Percentiles rank a stretch among this genome's conserved stretches.
phyloP scores from a whole-genome alignment of 2,113 vertebrate genomes.

The Austrofundulus limnaeus region DNA sequence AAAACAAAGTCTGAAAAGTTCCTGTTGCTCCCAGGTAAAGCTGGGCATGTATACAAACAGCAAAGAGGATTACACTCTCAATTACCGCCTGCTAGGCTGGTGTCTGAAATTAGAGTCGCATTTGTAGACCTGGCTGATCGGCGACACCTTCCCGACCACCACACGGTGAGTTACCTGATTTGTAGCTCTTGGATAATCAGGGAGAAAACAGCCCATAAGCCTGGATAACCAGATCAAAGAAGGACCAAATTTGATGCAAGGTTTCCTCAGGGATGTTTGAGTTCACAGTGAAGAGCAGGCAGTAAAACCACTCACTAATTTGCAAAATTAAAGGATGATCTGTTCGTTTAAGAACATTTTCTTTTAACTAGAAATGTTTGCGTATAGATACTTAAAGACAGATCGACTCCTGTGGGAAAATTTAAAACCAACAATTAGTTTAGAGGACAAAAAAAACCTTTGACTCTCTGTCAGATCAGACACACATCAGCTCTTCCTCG shows the following conservation, averaged over 20 bases:
- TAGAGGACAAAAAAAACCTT: conserved; percentile 45
- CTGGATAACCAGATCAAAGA: conserved; percentile 39
- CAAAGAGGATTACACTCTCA: conserved; percentile 67
- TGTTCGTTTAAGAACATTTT: background rate
- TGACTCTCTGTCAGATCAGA: conserved; percentile 62
- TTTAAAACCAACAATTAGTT: conserved; percentile 44
- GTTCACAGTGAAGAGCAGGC: conserved; percentile 4
- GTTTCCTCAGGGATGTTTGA: conserved; percentile 3
- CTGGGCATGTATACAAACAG: conserved; percentile 37
- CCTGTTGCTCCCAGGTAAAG: conserved; percentile 26
- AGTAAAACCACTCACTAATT: background rate
- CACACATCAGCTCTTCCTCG: conserved; percentile 49
- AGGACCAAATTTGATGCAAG: conserved; percentile 7
- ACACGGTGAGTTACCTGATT: conserved; percentile 23
- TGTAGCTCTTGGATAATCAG: conserved; percentile 37
- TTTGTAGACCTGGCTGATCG: conserved; percentile 37
- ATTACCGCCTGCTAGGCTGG: conserved; percentile 28
- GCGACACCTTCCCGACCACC: conserved; percentile 32
- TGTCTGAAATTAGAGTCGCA: conserved; percentile 52
- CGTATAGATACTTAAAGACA: conserved; percentile 3
- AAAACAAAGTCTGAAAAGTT: background rate
- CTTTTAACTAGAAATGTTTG: conserved; percentile 15
- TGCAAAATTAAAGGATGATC: background rate
- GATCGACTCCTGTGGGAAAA: conserved; percentile 35
- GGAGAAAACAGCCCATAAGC: conserved; percentile 32